Percentiles rank a stretch among this genome's conserved stretches.
phyloP scores from a whole-genome alignment of 2,888 invertebrate genomes.

The Hyles lineata region DNA sequence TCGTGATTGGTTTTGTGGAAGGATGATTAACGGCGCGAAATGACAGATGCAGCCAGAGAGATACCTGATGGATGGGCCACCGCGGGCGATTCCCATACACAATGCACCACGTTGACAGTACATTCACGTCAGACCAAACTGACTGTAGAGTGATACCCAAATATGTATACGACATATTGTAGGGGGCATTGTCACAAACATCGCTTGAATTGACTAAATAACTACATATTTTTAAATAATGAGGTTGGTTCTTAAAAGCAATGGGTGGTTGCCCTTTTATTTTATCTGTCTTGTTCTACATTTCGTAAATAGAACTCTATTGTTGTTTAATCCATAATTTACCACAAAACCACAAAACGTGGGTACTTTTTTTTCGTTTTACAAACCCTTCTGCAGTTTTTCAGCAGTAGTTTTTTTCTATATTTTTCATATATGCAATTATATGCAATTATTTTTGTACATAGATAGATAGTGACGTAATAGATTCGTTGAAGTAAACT shows the following conservation, averaged over 20 bases:
- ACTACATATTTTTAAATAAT: no score
- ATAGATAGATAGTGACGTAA: not conserved
- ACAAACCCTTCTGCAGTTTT: not conserved
- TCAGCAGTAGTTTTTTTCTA: not conserved
- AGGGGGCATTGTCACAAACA: not conserved
- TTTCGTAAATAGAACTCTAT: no score
- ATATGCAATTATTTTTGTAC: not conserved
- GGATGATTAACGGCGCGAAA: conserved; percentile 62
- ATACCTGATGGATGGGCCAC: conserved; percentile 61
- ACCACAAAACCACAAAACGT: not conserved
- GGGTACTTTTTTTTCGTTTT: not conserved
- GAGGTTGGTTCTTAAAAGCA: no score
- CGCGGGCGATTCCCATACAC: conserved; percentile 74
- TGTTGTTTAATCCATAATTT: no score
- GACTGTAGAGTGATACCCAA: not conserved
- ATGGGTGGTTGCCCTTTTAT: no score
- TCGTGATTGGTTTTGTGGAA: conserved; percentile 55
- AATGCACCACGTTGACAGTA: conserved; percentile 53
- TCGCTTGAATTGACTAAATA: not conserved
- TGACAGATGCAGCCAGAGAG: conserved; percentile 56
- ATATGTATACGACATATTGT: not conserved
- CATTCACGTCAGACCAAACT: not conserved
- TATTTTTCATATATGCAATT: not conserved
- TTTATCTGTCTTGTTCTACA: no score
- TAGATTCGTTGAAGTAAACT: not conserved